Evolutionary conservation across 2,888 invertebrate genomes (phyloP), one percentile per base, ranked within the genome.

Genomic region (Drosophila fungiperda): DNA sequence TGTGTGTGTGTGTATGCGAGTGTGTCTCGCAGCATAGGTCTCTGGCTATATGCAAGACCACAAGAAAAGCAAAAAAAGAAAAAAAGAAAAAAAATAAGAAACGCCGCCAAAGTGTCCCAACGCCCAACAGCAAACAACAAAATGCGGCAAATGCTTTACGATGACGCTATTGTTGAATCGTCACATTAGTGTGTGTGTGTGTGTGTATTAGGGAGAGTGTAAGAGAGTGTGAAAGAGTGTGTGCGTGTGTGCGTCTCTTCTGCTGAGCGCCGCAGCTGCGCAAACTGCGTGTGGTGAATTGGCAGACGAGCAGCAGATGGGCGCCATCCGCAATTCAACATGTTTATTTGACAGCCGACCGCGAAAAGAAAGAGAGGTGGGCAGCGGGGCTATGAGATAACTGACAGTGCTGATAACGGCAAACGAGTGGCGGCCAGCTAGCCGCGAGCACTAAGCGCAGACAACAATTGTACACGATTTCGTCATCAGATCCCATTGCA

Each of bases 111-210:
- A 72, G 74, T 65, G 78, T 68, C 64, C 54, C 69, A 71, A 48
- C 72, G 65, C 77, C 62, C 80, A 57, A 82, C 53, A 66, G 75
- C 70, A 71, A 80, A 75, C 78, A 87, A 86, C 87, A 86, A 87
- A 81, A 90, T 77, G 79, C 90, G 87, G 89, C 85, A 88, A 83
- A 89, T 79, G 55, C 62, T 80, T 83, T 81, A 87, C 90, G 90
- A 90, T 87, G 87, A 87, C 87, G 87, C 83, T 90, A 87, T 90
- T 83, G 82, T 87, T 85, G 82, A 76, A 73, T 73, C 70, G 74
- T 78, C 78, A 70, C 48, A 57, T 62, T 40, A 36, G 55, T 59
- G 23, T n/a, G 29, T 40, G 17, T 48, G 17, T 48, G 40, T 63
- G 35, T 52, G 52, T 60, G 35, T 57, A 50, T 48, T 20, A 23